Conservation (phyloP, 2,888 invertebrate genomes). For the Hemaris fuciformis region DNA sequence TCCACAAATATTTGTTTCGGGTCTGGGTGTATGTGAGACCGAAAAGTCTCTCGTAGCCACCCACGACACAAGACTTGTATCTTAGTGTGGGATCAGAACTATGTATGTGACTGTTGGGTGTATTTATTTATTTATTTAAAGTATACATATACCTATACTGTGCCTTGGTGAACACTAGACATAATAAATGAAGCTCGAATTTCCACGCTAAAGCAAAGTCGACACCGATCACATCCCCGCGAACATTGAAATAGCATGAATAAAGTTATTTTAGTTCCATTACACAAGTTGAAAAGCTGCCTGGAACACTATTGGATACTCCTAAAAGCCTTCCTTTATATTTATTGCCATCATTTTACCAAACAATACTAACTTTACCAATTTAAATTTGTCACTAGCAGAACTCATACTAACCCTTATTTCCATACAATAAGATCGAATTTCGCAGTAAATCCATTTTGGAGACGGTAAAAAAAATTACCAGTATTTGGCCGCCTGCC, state of each 20-base stretch:
- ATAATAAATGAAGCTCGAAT: too few species aligned
- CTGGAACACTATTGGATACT: conserved; percentile 55
- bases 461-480: conserved; percentile 28
- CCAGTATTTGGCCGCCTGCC: conserved; percentile 64
- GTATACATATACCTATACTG: too few species aligned
- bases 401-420: conserved; percentile 29
- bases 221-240: conserved; percentile 18
- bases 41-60: too few species aligned
- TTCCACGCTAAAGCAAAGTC: neutral
- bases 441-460: conserved; percentile 22
- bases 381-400: conserved; percentile 29
- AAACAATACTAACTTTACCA: conserved; percentile 58
- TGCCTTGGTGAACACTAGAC: too few species aligned
- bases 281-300: conserved; percentile 40
- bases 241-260: conserved; percentile 31
- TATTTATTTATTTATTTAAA: too few species aligned
- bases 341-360: conserved; percentile 73
- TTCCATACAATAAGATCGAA: conserved; percentile 33
- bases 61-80: too few species aligned
- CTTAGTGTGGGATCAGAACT: too few species aligned
- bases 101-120: too few species aligned
- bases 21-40: too few species aligned
- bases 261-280: conserved; percentile 30
- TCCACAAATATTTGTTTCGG: too few species aligned
- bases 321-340: conserved; percentile 61